Percentiles rank a stretch among this genome's conserved stretches.
Conservation (phyloP, 2,888 invertebrate genomes). For the Drosophila neutralis region DNA sequence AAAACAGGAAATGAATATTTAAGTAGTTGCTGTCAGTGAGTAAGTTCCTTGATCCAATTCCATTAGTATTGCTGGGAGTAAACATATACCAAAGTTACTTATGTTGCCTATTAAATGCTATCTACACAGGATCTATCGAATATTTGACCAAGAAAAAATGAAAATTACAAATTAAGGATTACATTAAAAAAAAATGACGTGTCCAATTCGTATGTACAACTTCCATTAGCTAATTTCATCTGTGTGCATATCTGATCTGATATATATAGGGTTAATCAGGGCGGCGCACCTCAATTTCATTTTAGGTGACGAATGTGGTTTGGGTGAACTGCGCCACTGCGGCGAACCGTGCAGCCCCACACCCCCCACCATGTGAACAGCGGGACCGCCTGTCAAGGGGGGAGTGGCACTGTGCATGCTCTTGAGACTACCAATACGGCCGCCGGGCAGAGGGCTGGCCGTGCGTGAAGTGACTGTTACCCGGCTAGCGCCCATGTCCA, state of each 20-base stretch:
- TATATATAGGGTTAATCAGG: not conserved
- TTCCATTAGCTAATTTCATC: constrained; percentile 45
- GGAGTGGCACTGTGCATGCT: constrained; percentile 86
- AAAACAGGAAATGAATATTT: not conserved
- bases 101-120: not conserved
- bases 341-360: constrained; percentile 86
- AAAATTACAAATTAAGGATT: not conserved
- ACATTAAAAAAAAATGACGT: not conserved
- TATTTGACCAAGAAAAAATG: not conserved
- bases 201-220: not conserved
- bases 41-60: not conserved
- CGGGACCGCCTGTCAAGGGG: constrained; percentile 33
- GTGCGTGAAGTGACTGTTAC: constrained; percentile 77
- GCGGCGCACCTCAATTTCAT: constrained; percentile 93
- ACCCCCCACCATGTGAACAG: constrained; percentile 21
- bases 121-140: not conserved
- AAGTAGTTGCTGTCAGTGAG: not conserved
- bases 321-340: constrained; percentile 86
- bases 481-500: constrained; percentile 82
- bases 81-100: not conserved
- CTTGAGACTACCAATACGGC: constrained; percentile 87
- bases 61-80: not conserved
- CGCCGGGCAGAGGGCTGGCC: constrained; percentile 86
- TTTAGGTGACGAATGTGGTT: constrained; percentile 94
- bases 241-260: not conserved